These are phyloP conservation scores for Harpegnathos saltator DNA, from an alignment of 1,140 invertebrate species.

Conservation along the genomic window DNA sequence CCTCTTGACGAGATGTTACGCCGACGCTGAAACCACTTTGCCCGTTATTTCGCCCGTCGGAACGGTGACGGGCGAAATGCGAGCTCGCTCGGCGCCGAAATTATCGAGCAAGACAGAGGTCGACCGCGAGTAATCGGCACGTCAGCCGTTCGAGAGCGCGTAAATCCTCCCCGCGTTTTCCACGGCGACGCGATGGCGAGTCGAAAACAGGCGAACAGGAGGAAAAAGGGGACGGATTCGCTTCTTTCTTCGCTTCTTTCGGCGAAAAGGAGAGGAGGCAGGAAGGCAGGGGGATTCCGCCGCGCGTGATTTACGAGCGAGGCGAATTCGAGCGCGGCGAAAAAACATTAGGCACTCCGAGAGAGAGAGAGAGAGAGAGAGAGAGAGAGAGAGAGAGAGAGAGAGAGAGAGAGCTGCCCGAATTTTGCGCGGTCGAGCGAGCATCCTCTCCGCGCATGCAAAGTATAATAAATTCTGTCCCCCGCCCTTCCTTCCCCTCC, in stretches of 20 bases:
- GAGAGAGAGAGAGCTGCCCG: neutral
- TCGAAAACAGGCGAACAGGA: too few relatives aligned
- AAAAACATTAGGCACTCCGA: conserved; percentile 22
- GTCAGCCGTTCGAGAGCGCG: too few relatives aligned
- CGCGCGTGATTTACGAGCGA: conserved; percentile 29
- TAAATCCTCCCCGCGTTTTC: neutral
- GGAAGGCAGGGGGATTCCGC: neutral
- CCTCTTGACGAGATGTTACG: conserved; percentile 26
- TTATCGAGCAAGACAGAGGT: neutral
- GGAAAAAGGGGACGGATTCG: too few relatives aligned
- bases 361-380: too few relatives aligned
- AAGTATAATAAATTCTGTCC: conserved; percentile 47
- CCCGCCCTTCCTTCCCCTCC: too few relatives aligned
- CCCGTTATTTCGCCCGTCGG: conserved; percentile 5
- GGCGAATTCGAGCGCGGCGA: conserved; percentile 13
- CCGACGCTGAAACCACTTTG: conserved; percentile 14
- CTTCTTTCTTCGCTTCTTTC: too few relatives aligned
- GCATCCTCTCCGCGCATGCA: neutral
- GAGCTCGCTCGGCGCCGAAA: neutral
- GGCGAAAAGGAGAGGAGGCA: neutral
- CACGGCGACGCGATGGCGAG: too few relatives aligned
- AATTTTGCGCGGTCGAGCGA: conserved; percentile 2
- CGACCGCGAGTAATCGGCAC: too few relatives aligned
- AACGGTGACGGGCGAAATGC: neutral
- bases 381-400: too few relatives aligned